Base-by-base conservation (phyloP, 2,888 invertebrate species). In the Piscicola geometra region DNA sequence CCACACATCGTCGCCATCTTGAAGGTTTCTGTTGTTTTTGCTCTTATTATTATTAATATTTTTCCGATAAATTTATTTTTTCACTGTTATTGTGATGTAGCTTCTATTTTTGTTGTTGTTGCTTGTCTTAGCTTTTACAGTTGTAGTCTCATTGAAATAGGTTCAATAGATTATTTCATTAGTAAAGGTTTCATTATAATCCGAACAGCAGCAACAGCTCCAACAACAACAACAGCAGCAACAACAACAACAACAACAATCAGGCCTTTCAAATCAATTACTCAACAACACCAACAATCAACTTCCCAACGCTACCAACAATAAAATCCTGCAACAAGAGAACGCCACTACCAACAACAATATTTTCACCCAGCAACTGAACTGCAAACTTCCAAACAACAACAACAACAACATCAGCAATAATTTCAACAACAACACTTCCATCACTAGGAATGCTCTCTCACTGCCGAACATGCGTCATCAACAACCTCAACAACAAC, bases 201-300 rank as follows among this genome's bases (percentile, higher is more conserved):
- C 64, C n/a, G 3, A 12, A 21, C 73, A 73, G 35, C 73, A 73
- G n/a, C 30, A 73, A 5, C 73, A 73, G 56, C 60, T 60, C 5
- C 73, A 64, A 25, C 73, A 73, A 52, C 50, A 71, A 30, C 71
- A 71, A 30, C 71, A 71, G 30, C 50, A 52, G 64, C 25, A n/a
- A 9, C 64, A 12, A 64, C n/a, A 28, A 25, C 71, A 71, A n/a
- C 71, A 71, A 56, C 71, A 56, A 52, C 71, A 71, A 30, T 28
- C 28, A 41, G 41, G n/a, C 5, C n/a, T 64, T 64, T 64, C 25
- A 12, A 64, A 28, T 21, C 30, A 64, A 33, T n/a, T 35, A 21
- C 21, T 67, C 5, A 67, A 30, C 28, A 25, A 30, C 32, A 67
- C 3, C 32, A 9, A 9, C 33, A 60, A 73, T n/a, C 73, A 73